Evolutionary conservation across 2,797 vertebrate species (phyloP).

Genomic region (Crocidura indochinensis): DNA sequence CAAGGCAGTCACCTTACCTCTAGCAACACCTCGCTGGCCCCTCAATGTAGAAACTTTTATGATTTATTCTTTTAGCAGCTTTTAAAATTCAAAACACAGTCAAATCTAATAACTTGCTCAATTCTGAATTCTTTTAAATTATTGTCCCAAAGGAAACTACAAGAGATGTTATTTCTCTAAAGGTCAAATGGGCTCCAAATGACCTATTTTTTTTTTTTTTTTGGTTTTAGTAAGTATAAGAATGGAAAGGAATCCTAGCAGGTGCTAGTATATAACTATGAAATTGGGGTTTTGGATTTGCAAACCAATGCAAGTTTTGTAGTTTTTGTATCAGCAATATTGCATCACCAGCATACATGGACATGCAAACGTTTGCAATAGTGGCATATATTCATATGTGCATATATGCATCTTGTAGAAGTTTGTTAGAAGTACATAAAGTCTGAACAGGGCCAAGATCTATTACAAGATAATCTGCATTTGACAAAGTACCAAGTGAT

Average conservation of each 20-base stretch:
- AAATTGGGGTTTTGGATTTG: constrained; percentile 10
- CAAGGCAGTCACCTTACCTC: too few species aligned
- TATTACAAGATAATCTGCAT: too few species aligned
- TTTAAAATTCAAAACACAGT: neutral
- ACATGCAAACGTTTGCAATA: too few species aligned
- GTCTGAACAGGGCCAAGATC: too few species aligned
- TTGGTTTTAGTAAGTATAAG: neutral
- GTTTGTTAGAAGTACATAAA: too few species aligned
- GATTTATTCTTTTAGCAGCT: neutral
- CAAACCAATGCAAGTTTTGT: neutral
- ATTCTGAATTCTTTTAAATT: neutral
- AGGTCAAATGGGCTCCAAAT: neutral
- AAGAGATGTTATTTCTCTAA: neutral
- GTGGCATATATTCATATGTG: too few species aligned
- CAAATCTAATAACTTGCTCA: neutral
- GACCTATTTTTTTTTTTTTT: neutral
- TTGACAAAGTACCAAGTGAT: too few species aligned
- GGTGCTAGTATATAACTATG: neutral
- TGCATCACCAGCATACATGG: too few species aligned
- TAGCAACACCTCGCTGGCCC: too few species aligned
- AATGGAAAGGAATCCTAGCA: neutral
- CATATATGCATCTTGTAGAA: too few species aligned
- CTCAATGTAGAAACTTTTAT: neutral
- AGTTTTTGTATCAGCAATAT: too few species aligned
- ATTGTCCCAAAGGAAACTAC: constrained; percentile 13